These are phyloP conservation scores for Eulithis prunata DNA, from an alignment of 2,888 invertebrate genomes.

Conservation along the genomic window DNA sequence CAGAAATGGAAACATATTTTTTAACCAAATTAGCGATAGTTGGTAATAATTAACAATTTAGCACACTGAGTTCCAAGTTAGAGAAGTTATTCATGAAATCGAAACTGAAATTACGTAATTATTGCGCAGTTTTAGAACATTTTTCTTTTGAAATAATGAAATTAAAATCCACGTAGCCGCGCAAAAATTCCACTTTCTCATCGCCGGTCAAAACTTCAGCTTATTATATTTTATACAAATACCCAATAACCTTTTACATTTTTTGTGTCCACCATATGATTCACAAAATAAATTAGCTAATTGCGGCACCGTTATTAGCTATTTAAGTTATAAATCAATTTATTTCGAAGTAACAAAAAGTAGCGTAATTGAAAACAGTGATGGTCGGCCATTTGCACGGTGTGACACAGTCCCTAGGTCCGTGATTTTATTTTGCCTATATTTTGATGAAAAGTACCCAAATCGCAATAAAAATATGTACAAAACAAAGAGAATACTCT, in stretches of 20 bases:
- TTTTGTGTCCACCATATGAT: slow-evolving; percentile 34
- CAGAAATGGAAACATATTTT: slow-evolving; percentile 67
- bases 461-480: slow-evolving; percentile 73
- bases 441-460: slow-evolving; percentile 75
- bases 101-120: slow-evolving; percentile 17
- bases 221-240: slow-evolving; percentile 50
- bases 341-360: slow-evolving; percentile 60
- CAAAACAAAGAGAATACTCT: slow-evolving; percentile 63
- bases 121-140: slow-evolving; percentile 16
- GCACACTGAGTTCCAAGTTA: not conserved
- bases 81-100: slow-evolving; percentile 8
- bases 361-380: slow-evolving; percentile 84
- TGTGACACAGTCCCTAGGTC: slow-evolving; percentile 87
- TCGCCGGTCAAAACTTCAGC: slow-evolving; percentile 57
- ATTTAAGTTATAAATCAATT: slow-evolving; percentile 52
- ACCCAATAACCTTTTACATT: slow-evolving; percentile 27
- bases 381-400: slow-evolving; percentile 89
- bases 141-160: slow-evolving; percentile 2
- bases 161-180: slow-evolving; percentile 60
- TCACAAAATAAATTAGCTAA: slow-evolving; percentile 61
- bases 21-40: not conserved
- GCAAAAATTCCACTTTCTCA: slow-evolving; percentile 50
- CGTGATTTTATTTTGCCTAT: slow-evolving; percentile 76
- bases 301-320: slow-evolving; percentile 49
- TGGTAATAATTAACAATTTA: not conserved